Percentiles rank a stretch among this genome's conserved stretches.
These are phyloP conservation scores for Drosophila diplacantha DNA, from an alignment of 2,888 invertebrate species.

Conservation along the genomic window DNA sequence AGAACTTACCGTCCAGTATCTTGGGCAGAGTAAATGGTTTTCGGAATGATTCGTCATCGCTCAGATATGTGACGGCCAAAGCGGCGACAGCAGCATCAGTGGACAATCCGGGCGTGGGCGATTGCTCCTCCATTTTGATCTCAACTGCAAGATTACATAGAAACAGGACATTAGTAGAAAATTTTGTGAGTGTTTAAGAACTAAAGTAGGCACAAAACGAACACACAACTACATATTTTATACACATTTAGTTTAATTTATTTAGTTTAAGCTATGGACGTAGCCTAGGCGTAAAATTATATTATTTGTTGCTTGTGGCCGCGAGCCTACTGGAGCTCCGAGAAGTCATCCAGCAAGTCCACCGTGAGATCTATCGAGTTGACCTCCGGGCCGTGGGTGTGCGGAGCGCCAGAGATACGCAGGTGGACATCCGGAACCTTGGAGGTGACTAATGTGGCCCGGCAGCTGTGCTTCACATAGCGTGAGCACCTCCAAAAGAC, in stretches of 20 bases:
- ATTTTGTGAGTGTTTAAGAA: neutral
- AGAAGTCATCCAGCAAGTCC: slow-evolving; percentile 72
- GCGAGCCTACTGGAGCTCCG: slow-evolving; percentile 53
- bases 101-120: slow-evolving; percentile 8
- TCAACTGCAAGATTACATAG: slow-evolving; percentile 39
- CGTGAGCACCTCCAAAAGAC: slow-evolving; percentile 78
- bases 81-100: slow-evolving; percentile 27
- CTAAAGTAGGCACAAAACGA: slow-evolving; percentile 25
- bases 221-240: slow-evolving; percentile 11
- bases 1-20: slow-evolving; percentile 74
- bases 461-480: slow-evolving; percentile 77
- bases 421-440: slow-evolving; percentile 74
- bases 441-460: slow-evolving; percentile 77
- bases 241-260: slow-evolving; percentile 42
- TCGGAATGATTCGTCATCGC: slow-evolving; percentile 60
- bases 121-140: slow-evolving; percentile 57
- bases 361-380: slow-evolving; percentile 70
- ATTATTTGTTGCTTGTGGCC: neutral
- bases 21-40: slow-evolving; percentile 68
- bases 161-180: slow-evolving; percentile 26
- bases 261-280: slow-evolving; percentile 34
- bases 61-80: slow-evolving; percentile 38
- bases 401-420: slow-evolving; percentile 75
- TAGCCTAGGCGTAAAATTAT: slow-evolving; percentile 4
- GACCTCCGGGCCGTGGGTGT: slow-evolving; percentile 76